Conservation (phyloP, 2,888 invertebrate genomes). For the Eurytoma californica region DNA sequence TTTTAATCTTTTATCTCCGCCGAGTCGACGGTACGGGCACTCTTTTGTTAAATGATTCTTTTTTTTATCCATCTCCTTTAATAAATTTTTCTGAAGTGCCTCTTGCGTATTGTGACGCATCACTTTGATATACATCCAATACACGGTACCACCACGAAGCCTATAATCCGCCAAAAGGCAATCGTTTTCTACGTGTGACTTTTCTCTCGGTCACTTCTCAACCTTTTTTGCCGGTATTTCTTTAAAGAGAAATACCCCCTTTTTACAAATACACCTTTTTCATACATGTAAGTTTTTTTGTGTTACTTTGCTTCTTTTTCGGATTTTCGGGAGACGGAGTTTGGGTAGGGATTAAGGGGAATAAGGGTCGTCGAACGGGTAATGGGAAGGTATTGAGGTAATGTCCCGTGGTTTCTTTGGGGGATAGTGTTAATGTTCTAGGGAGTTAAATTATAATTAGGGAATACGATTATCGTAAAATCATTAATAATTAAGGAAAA, state of each 20-base stretch:
- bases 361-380: conserved; percentile 40
- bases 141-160: conserved; percentile 40
- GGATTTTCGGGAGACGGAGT: conserved; percentile 43
- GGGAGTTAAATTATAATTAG: conserved; percentile 72
- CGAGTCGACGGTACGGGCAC: conserved; percentile 58
- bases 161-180: conserved; percentile 52
- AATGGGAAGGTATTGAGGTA: conserved; percentile 41
- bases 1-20: conserved; percentile 62
- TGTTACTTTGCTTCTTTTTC: conserved; percentile 59
- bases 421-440: conserved; percentile 64
- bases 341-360: conserved; percentile 42
- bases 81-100: conserved; percentile 43
- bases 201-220: conserved; percentile 48
- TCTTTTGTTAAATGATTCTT: conserved; percentile 49
- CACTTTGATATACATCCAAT: conserved; percentile 36
- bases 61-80: conserved; percentile 43
- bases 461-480: conserved; percentile 70
- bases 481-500: conserved; percentile 71
- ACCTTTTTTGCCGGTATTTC: conserved; percentile 45
- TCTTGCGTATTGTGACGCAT: conserved; percentile 33
- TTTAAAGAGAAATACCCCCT: conserved; percentile 46
- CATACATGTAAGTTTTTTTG: conserved; percentile 64
- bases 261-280: conserved; percentile 55
- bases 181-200: conserved; percentile 47
- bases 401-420: conserved; percentile 11